Evolutionary conservation across 2,797 vertebrate species (phyloP).

Genomic region (Luscinia megarhynchos): DNA sequence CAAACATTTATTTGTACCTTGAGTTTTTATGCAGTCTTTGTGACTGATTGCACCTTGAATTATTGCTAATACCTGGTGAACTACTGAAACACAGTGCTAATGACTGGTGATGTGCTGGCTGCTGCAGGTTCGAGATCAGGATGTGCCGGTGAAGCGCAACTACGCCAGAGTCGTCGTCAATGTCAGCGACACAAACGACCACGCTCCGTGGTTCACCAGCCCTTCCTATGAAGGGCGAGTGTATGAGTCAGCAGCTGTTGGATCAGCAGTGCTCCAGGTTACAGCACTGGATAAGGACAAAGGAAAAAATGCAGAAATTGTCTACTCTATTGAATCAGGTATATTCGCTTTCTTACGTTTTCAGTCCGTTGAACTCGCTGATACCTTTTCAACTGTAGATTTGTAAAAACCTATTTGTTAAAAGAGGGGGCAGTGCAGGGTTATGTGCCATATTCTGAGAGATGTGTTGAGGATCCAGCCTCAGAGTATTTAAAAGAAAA

Average conservation of each 20-base stretch:
- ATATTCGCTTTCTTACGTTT: not conserved
- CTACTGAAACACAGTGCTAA: not conserved
- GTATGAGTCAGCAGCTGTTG: constrained; percentile 91
- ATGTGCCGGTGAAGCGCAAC: constrained; percentile 96
- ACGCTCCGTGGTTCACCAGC: constrained; percentile 93
- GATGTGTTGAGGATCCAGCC: not conserved
- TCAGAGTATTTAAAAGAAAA: not conserved
- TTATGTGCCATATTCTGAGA: not conserved
- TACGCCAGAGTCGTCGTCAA: constrained; percentile 90
- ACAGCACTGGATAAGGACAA: constrained; percentile 96
- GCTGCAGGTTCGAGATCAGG: constrained; percentile 94
- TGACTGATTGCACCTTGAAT: not conserved
- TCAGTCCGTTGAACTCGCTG: not conserved
- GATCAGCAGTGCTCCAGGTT: constrained; percentile 91
- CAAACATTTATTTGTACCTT: not conserved
- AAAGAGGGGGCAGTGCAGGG: not conserved
- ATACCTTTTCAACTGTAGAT: not conserved
- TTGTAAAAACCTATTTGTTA: not conserved
- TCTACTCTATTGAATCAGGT: constrained; percentile 97
- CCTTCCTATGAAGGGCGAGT: constrained; percentile 87
- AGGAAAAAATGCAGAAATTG: constrained; percentile 91
- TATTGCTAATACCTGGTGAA: not conserved
- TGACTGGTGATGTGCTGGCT: not conserved
- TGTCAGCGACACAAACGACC: constrained; percentile 95
- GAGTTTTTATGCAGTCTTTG: not conserved